Evolutionary conservation across 2,113 vertebrate species (phyloP), one percentile per base, ranked within the genome.

Genomic region (Seriola aureovittata): DNA sequence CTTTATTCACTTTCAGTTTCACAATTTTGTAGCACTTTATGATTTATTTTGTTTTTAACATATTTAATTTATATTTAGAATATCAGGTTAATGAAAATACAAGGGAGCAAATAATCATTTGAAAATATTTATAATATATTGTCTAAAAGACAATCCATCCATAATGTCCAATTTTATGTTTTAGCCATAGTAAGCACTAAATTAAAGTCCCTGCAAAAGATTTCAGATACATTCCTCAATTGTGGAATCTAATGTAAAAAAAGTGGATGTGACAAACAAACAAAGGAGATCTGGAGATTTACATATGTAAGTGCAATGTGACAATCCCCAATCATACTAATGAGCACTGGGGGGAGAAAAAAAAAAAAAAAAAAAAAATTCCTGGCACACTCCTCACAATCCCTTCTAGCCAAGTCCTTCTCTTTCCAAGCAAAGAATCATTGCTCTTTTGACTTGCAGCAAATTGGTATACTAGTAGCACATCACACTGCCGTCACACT

Each of bases 381-480:
- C 36, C 60, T 69, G 55, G 70, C 60, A 63, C 46, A 8, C 52
- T 65, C 44, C 59, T 69, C 58, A 64, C 40, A 25, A 29, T 62
- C 70, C 77, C 54, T 36, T 67, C 38, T 7, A 44, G 62, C 68
- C 54, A 50, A 80, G 54, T 60, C 32, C 50, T 65, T 46, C 42
- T 46, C 64, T 66, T 57, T 17, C 52, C 19, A 19, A 64, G 42
- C 17, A 65, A 77, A 54, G 78, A 69, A 84, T 85, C 82, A 63
- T 48, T 73, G 42, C 69, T 84, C 80, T 50, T 80, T 72, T 86
- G 75, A 85, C 78, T 85, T 77, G 80, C n/a, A 84, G 77, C 82
- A 88, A 87, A 90, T 87, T 76, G 77, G 67, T 48, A 79, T 67
- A 87, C 84, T 77, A 70, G 82, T 79, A 69, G 70, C 62, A n/a